Conservation (phyloP, 2,113 vertebrate species). For the Crypturellus undulatus region DNA sequence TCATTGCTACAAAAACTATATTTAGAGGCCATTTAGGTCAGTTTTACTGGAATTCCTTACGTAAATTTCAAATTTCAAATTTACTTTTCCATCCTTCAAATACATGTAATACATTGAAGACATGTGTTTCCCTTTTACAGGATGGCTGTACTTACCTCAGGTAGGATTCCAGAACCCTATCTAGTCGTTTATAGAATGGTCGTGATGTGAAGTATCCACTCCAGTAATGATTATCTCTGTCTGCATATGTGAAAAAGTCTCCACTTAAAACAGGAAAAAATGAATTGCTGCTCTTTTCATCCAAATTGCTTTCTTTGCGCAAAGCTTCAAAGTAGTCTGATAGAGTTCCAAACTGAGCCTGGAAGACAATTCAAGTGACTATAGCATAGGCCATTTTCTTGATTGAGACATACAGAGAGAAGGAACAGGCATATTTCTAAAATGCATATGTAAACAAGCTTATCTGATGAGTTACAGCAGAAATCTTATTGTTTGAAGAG, state of each 20-base stretch:
- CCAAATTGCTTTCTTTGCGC: slow-evolving; percentile 68
- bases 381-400: neutral
- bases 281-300: slow-evolving; percentile 46
- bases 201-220: slow-evolving; percentile 95
- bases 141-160: slow-evolving; percentile 78
- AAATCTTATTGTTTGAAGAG: neutral
- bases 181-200: slow-evolving; percentile 91
- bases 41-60: neutral
- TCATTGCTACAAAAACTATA: neutral
- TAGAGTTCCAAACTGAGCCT: slow-evolving; percentile 93
- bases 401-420: neutral
- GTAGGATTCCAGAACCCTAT: slow-evolving; percentile 86
- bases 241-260: slow-evolving; percentile 96
- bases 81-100: neutral
- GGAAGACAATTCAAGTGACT: slow-evolving; percentile 33
- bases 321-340: slow-evolving; percentile 91
- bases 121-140: neutral
- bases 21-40: neutral
- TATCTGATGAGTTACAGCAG: neutral
- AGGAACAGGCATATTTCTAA: neutral
- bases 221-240: slow-evolving; percentile 96
- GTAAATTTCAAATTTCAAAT: neutral
- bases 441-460: too few species aligned
- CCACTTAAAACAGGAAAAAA: slow-evolving; percentile 86
- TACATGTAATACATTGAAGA: neutral